These are phyloP conservation scores for Campopleginae sp. DNA, from an alignment of 2,888 invertebrate genomes.

Conservation along the genomic window DNA sequence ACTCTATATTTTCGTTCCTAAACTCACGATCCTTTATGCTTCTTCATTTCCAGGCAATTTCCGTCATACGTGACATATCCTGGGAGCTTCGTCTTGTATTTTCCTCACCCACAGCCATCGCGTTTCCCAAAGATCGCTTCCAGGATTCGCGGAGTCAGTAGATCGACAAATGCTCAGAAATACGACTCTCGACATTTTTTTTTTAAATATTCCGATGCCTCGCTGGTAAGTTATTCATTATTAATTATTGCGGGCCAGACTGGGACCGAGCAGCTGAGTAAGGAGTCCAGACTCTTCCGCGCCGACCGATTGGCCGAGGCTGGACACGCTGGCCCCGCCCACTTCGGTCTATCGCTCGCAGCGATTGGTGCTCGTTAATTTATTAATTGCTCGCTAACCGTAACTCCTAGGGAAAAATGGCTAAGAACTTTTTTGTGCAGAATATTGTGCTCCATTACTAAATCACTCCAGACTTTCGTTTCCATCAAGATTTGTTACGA, in stretches of 20 bases:
- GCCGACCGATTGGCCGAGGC: not conserved
- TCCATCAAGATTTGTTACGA: not conserved
- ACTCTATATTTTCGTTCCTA: constrained; percentile 21
- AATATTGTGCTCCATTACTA: not conserved
- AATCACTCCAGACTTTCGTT: not conserved
- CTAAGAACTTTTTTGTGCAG: not conserved
- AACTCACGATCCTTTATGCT: constrained; percentile 41
- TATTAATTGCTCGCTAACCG: not conserved
- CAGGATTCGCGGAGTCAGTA: not conserved
- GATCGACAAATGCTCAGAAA: not conserved
- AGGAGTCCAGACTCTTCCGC: not conserved
- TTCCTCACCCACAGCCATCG: not conserved
- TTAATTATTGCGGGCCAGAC: not conserved
- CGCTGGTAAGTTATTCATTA: not conserved
- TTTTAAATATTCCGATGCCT: not conserved
- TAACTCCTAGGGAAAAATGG: not conserved
- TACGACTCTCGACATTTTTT: not conserved
- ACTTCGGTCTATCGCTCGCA: not conserved
- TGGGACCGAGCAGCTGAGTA: not conserved
- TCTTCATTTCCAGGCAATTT: constrained; percentile 64
- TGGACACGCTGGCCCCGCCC: not conserved
- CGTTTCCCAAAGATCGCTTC: not conserved
- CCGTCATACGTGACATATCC: constrained; percentile 38
- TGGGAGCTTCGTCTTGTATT: constrained; percentile 34
- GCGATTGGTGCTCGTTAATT: not conserved